Base-by-base conservation (phyloP, 2,113 vertebrate genomes). In the Synodontis membranacea region DNA sequence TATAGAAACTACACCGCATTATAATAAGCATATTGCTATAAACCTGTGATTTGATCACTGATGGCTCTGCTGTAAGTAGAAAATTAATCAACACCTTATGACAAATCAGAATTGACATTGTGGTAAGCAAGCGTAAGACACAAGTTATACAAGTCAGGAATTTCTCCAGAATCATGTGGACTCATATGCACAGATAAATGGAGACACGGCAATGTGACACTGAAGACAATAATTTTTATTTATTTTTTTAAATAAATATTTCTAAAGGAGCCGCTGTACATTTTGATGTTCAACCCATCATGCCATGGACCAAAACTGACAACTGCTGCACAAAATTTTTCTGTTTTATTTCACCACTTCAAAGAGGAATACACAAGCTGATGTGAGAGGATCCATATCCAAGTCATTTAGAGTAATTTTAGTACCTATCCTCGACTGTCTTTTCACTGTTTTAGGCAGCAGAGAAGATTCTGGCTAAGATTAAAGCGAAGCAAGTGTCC, bases 301-400 rank as follows among this genome's bases (percentile, higher is more conserved):
- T 25, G 78, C 9, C 78, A 12, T 85, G 78, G 50, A 85, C 83
- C 58, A 86, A 88, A 84, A 78, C 80, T 75, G 86, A 90, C 89
- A 87, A 89, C 54, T 44, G n/a, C 85, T 91, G 68, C 86, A 85
- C 84, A 91, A 87, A 83, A 84, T 50, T 86, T 83, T 37, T 91
- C 10, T 86, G 80, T 90, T 93, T 92, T 90, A 93, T 88, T 93
- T 79, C 76, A 82, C 84, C 31, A 84, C 90, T 88, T 88, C 52
- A 86, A 89, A 90, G 50, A 85, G 79, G 52, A 83, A 80, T 56
- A 87, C 48, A 83, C 66, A 88, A 80, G 31, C 74, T 87, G 87
- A 88, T 90, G 85, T 85, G 81, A 1, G 83, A 82, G 44, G 83
- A 19, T 48, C 56, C 82, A 86, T 84, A 90, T 89, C 44, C 37